A percentile compares a stretch with the other conserved stretches of the same genome.
These are phyloP conservation scores for Caenorhabditis tropicalis DNA, from an alignment of 1,140 invertebrate genomes.

Conservation along the genomic window DNA sequence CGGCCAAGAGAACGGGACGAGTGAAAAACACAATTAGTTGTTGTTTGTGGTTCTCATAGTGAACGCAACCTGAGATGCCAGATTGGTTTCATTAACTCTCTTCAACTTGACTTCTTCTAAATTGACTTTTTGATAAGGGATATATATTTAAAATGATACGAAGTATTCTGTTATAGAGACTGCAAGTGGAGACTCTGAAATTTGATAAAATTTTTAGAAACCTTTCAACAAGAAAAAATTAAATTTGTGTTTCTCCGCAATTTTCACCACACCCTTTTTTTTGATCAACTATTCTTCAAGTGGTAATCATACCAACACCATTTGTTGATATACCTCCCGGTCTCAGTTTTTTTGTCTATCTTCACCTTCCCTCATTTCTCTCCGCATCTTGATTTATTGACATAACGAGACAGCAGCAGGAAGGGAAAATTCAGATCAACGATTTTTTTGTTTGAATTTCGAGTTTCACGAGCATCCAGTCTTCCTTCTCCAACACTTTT, in stretches of 20 bases:
- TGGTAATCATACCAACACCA: too few relatives aligned
- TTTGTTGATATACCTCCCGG: neutral
- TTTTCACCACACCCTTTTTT: too few relatives aligned
- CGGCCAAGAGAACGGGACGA: neutral
- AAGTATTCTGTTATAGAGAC: too few relatives aligned
- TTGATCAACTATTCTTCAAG: neutral
- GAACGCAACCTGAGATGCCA: neutral
- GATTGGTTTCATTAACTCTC: neutral
- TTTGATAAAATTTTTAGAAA: too few relatives aligned
- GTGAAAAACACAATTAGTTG: slow-evolving; percentile 5
- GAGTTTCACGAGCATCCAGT: neutral
- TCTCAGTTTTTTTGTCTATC: neutral
- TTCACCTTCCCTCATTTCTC: neutral
- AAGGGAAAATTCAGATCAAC: slow-evolving; percentile 4
- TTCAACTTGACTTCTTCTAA: too few relatives aligned
- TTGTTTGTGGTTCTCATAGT: neutral
- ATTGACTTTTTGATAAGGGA: too few relatives aligned
- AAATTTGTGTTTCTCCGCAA: too few relatives aligned
- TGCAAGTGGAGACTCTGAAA: too few relatives aligned
- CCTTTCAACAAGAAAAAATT: too few relatives aligned
- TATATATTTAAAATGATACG: too few relatives aligned
- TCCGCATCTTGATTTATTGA: slow-evolving; percentile 35
- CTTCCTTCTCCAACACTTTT: neutral
- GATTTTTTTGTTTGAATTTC: slow-evolving; percentile 2
- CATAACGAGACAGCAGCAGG: slow-evolving; percentile 6